Percentiles rank a stretch among this genome's conserved stretches.
Evolutionary conservation across 1,140 invertebrate species (phyloP).

Genomic region (Physella acuta): DNA sequence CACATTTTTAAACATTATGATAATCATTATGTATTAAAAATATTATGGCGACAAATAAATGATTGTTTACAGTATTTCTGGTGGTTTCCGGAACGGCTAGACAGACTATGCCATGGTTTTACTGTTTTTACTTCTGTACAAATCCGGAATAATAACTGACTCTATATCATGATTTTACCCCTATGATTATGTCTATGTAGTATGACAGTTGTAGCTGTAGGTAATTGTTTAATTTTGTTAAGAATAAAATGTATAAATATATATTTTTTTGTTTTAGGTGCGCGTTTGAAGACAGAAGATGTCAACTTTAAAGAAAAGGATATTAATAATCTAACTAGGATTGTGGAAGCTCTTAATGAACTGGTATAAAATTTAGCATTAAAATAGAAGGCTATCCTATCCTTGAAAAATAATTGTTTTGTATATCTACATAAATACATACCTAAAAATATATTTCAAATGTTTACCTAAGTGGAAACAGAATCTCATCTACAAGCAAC

Average conservation of each 20-base stretch:
- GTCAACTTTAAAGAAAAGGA: slow-evolving; percentile 52
- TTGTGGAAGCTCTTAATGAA: slow-evolving; percentile 51
- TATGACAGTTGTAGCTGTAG: not conserved
- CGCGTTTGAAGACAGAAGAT: slow-evolving; percentile 47
- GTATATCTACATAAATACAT: not conserved
- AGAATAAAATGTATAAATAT: not conserved
- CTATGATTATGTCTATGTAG: not conserved
- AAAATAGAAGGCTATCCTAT: not conserved
- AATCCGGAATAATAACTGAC: too few species aligned
- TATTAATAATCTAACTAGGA: slow-evolving; percentile 49
- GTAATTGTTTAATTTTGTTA: not conserved
- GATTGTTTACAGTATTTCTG: too few species aligned
- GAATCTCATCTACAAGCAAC: not conserved
- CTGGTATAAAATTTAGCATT: slow-evolving; percentile 37
- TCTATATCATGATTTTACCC: not conserved
- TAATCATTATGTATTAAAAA: too few species aligned
- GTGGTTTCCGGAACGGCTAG: too few species aligned
- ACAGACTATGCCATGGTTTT: too few species aligned
- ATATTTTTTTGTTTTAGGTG: slow-evolving; percentile 33
- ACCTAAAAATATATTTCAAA: not conserved
- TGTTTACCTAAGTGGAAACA: not conserved
- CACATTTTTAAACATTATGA: too few species aligned
- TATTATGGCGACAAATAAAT: too few species aligned
- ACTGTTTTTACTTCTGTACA: not conserved
- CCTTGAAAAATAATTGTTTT: not conserved